These are phyloP conservation scores for Platalea minor DNA, from an alignment of 2,797 vertebrate genomes.

Conservation along the genomic window DNA sequence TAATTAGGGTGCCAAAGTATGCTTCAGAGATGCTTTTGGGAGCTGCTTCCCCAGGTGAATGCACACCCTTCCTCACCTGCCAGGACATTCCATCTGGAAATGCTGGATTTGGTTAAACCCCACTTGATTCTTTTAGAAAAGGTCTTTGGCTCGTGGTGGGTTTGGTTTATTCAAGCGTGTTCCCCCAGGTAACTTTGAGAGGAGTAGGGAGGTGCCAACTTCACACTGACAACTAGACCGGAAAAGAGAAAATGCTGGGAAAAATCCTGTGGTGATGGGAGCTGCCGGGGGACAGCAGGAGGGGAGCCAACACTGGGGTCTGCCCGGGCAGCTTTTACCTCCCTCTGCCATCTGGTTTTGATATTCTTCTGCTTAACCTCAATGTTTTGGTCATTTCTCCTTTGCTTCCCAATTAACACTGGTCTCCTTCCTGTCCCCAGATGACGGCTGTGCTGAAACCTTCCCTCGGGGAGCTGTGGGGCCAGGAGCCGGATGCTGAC, in stretches of 20 bases:
- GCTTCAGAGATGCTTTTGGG: not conserved
- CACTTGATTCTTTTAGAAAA: not conserved
- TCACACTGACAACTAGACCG: not conserved
- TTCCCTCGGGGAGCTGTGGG: not conserved
- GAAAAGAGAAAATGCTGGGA: not conserved
- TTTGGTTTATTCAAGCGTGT: not conserved
- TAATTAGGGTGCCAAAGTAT: not conserved
- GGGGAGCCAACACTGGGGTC: not conserved
- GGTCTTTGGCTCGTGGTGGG: not conserved
- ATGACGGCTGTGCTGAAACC: not conserved
- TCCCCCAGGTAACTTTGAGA: not conserved
- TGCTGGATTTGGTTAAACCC: not conserved
- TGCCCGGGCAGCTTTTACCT: not conserved
- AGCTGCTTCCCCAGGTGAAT: not conserved
- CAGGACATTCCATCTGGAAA: not conserved
- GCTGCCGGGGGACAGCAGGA: not conserved
- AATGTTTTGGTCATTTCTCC: not conserved
- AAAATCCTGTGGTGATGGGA: not conserved
- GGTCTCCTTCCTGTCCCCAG: not conserved
- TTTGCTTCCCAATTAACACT: not conserved
- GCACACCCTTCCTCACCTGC: not conserved
- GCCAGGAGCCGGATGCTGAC: not conserved
- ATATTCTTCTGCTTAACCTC: not conserved
- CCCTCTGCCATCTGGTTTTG: not conserved
- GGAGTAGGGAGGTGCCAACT: not conserved